Base-by-base conservation (phyloP, 30 jellyfish, hydroid and myxozoan genomes). In the Aurelia coerulea region DNA sequence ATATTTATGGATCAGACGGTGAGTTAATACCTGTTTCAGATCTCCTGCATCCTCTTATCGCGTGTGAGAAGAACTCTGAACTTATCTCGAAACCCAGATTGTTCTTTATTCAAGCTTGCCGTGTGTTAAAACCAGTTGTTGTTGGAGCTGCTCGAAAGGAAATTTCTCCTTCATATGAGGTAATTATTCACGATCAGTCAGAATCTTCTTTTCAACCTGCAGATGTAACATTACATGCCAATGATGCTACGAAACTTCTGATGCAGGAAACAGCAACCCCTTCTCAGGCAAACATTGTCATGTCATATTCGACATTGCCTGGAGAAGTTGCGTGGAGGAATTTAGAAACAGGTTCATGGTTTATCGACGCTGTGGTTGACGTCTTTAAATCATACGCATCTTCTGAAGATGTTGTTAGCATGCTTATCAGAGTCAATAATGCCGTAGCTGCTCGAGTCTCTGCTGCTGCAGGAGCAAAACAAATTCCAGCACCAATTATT, bases 21-120 rank as follows among this genome's bases (percentile, higher is more conserved):
- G 93, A 87, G 41, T 74, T 88, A 34, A 63, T 92, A n/a, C 37
- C 79, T n/a, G 84, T 92, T 13, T 75, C 97, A 14, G 91, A 75
- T 37, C 72, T 92, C 46, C 59, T 92, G 51, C 77, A 87, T 60
- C 95, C 94, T 18, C 65, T 92, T 0, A 63, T 89, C 4, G 46
- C 56, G 60, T 88, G 96, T 29, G 79, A 83, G 23, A 78, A 31
- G 41, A 65, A 69, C 46, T 80, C 85, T 5, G 69, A 37, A 53
- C 90, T 92, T 18, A 39, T 65, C 14, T 84, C 60, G 15, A 88
- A 65, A 64, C 98, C 98, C 35, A 81, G 86, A 66, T 34, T 92
- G 66, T 92, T 92, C 85, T 77, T 92, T 71, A 92, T 92, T 12
- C 98, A 92, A 83, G 97, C 98, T 3, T 92, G 98, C 68, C 82